Base-by-base conservation (phyloP, 2,797 vertebrate genomes). In the Crocodylus rhombifer region DNA sequence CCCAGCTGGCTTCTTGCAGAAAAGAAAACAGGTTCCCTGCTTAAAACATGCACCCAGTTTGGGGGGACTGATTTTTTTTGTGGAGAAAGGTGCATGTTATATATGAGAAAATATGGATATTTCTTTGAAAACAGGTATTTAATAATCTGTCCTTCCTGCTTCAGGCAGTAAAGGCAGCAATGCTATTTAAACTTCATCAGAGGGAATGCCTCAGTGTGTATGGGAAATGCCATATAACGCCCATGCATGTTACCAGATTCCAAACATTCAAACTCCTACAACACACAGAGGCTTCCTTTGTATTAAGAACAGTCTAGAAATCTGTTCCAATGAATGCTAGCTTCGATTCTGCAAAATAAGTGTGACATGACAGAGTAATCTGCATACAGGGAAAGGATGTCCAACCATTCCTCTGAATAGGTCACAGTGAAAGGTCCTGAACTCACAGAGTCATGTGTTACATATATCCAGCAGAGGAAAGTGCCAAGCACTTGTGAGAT, bases 281-380 rank as follows among this genome's bases (percentile, higher is more conserved):
- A 1, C 30, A 84, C 85, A 94, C 91, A 92, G 91, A 94, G 87
- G 57, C 83, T 51, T 55, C 69, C 90, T 93, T 94, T 94, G 92
- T 95, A 42, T 55, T 33, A 6, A 12, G 83, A 80, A 76, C 87
- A 83, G 81, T 76, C 21, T 0, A 4, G 2, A 36, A 69, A 69
- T 30, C 69, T 73, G 89, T 90, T 80, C 93, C 1, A 1, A 71
- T 33, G 9, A 67, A 67, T 33, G 9, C 67, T 21, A 4, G 55
- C 80, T 74, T 1, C 0, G 20, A 4, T 28, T 28, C 88, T 58
- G 93, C 77, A 26, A 1, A 20, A 55, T 78, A 14, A 94, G 77
- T 2, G 1, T 58, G 82, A 42, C 61, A 51, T 1, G 1, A 84
- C 79, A 2, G 55, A 5, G 33, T 14, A 23, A 21, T 23, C 23